phyloP scores from a whole-genome alignment of 1,140 invertebrate genomes.

The Anastrepha obliqua region DNA sequence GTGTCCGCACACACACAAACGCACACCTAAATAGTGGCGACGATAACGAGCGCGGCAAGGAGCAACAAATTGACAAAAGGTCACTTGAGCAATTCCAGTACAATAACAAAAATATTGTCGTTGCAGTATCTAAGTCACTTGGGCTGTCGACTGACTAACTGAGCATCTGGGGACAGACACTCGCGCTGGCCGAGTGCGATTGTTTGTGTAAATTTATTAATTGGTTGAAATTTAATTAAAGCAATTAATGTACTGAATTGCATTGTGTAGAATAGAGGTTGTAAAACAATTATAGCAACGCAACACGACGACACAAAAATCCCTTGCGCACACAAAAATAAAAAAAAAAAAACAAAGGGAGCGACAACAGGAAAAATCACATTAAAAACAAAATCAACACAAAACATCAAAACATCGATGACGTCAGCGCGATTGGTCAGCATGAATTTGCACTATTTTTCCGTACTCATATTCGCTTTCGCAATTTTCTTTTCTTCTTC shows the following conservation, averaged over 20 bases:
- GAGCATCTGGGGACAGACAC: neutral
- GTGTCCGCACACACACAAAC: neutral
- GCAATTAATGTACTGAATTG: slow-evolving; percentile 20
- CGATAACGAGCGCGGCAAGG: neutral
- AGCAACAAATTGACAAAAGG: slow-evolving; percentile 52
- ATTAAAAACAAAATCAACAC: neutral
- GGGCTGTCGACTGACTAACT: neutral
- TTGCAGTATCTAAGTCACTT: slow-evolving; percentile 31
- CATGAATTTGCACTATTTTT: slow-evolving; percentile 29
- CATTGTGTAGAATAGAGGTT: neutral
- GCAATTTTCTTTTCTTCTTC: neutral
- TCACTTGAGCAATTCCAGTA: slow-evolving; percentile 21
- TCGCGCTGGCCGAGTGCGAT: neutral
- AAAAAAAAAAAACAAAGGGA: neutral
- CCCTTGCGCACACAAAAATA: neutral
- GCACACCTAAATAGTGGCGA: neutral
- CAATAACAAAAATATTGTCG: slow-evolving; percentile 20
- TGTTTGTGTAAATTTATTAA: slow-evolving; percentile 43
- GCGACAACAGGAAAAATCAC: neutral
- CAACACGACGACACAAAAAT: neutral
- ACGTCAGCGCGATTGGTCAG: neutral
- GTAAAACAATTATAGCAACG: neutral
- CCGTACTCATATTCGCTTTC: neutral
- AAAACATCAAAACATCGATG: slow-evolving; percentile 7
- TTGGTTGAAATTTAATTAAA: slow-evolving; percentile 50